Base-by-base conservation (phyloP, 1,140 invertebrate species). In the Drosophila santomea region DNA sequence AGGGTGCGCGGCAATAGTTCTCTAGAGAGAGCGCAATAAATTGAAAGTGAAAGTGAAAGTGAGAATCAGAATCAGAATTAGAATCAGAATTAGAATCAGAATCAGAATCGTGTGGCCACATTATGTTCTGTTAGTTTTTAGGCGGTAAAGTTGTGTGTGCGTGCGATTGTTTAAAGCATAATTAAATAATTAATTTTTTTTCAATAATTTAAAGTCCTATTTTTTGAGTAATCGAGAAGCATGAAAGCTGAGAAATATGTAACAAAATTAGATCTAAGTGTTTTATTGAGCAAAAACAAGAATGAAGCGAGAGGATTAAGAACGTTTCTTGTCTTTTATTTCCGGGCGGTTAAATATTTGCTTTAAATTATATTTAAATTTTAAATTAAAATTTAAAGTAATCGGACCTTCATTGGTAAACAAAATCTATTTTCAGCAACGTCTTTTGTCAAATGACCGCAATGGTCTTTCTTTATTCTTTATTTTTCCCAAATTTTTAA, bases 261-360 rank as follows among this genome's bases (percentile, higher is more conserved):
- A 85, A 85, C 81, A 85, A 85, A 80, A 80, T 64, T 85, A 85
- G 81, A 56, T 14, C 56, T 85, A 85, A 85, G 81, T 85, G 81
- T 85, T 84, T 84, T 84, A 84, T 77, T 85, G 82, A 80, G 56
- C 52, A 62, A 64, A 84, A 71, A 80, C 62, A 85, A 63, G 51
- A 62, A 50, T 51, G 35, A 85, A 77, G 77, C 71, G 47, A 67
- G 84, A 76, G 36, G 60, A 83, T 80, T 60, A 17, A 58, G 25
- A 25, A 28, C 25, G 12, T 32, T 48, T 45, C 6, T 67, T 73
- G 45, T 8, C 17, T 68, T 76, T 75, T 32, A 43, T 55, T 58
- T 32, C 35, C 50, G 15, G 45, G 35, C 10, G 38, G 60, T 11
- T 7, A 15, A 14, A 32, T 8, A 32, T 8, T 10, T 8, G 3